Conservation (phyloP, 2,888 invertebrate genomes). For the Ochropleura plecta region DNA sequence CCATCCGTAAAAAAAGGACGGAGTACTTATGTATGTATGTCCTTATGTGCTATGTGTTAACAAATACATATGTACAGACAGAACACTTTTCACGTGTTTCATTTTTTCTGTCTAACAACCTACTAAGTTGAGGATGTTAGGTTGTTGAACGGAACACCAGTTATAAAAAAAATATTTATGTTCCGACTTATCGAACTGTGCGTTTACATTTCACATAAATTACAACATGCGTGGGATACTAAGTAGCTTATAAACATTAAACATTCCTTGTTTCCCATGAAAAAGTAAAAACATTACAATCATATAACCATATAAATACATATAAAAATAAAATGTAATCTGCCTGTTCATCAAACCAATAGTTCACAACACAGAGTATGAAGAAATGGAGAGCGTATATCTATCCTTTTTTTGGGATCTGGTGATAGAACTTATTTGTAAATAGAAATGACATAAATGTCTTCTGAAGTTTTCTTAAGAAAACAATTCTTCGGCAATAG, state of each 20-base stretch:
- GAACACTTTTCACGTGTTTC: too few species aligned
- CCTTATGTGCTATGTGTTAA: too few species aligned
- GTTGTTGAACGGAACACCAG: background rate
- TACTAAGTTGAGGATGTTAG: background rate
- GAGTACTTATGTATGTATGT: too few species aligned
- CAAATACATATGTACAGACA: too few species aligned
- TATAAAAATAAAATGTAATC: slow-evolving; percentile 22
- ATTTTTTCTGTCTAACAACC: too few species aligned
- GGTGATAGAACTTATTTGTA: too few species aligned
- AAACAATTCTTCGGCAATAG: too few species aligned
- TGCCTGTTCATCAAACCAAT: slow-evolving; percentile 48
- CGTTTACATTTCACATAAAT: slow-evolving; percentile 11
- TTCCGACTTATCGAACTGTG: slow-evolving; percentile 1
- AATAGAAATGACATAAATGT: too few species aligned
- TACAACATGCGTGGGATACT: slow-evolving; percentile 27
- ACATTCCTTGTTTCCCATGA: slow-evolving; percentile 17
- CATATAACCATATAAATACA: background rate
- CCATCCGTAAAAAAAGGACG: too few species aligned
- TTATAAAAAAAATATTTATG: slow-evolving; percentile 3
- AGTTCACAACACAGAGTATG: slow-evolving; percentile 55
- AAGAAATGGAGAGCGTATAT: slow-evolving; percentile 19
- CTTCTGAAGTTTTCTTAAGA: too few species aligned
- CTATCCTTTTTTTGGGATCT: too few species aligned
- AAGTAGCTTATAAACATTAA: slow-evolving; percentile 23
- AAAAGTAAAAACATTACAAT: slow-evolving; percentile 35